Percentiles rank a stretch among this genome's conserved stretches.
Conservation (phyloP, 1,140 invertebrate genomes). For the Centruroides sculpturatus region DNA sequence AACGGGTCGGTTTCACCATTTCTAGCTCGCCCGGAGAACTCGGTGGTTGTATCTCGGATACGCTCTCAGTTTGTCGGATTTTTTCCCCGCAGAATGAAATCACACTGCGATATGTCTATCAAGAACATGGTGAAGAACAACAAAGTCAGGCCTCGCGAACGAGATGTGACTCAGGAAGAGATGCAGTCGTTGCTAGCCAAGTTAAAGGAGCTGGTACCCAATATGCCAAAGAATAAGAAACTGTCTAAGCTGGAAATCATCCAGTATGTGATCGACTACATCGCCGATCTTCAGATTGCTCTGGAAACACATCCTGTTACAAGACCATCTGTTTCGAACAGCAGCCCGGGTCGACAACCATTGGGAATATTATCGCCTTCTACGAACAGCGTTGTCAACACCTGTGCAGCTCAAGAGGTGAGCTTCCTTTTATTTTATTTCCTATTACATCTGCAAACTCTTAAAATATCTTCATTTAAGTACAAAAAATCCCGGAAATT, state of each 20-base stretch:
- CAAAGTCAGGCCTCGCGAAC: neutral
- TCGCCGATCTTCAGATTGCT: constrained; percentile 55
- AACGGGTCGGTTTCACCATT: too few species aligned
- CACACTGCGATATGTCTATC: too few species aligned
- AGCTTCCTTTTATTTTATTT: neutral
- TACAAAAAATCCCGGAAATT: too few species aligned
- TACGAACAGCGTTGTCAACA: constrained; percentile 3
- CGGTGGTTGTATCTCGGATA: too few species aligned
- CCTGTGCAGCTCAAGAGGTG: neutral
- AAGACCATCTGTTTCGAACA: neutral
- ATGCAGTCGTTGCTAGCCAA: constrained; percentile 84
- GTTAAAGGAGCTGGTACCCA: constrained; percentile 59
- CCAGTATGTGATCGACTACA: constrained; percentile 94
- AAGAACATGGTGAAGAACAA: too few species aligned
- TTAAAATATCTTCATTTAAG: too few species aligned
- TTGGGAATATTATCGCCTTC: constrained; percentile 8
- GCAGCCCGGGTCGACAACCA: constrained; percentile 1
- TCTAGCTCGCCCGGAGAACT: too few species aligned
- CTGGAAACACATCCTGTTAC: constrained; percentile 4
- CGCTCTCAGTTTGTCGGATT: too few species aligned
- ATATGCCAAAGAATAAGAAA: constrained; percentile 33
- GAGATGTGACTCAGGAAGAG: constrained; percentile 41
- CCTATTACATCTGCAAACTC: too few species aligned
- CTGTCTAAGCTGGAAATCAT: constrained; percentile 82
- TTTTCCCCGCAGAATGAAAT: too few species aligned